These are phyloP conservation scores for Crossoptilon crossoptilon DNA, from an alignment of 2,797 vertebrate genomes.

Conservation along the genomic window DNA sequence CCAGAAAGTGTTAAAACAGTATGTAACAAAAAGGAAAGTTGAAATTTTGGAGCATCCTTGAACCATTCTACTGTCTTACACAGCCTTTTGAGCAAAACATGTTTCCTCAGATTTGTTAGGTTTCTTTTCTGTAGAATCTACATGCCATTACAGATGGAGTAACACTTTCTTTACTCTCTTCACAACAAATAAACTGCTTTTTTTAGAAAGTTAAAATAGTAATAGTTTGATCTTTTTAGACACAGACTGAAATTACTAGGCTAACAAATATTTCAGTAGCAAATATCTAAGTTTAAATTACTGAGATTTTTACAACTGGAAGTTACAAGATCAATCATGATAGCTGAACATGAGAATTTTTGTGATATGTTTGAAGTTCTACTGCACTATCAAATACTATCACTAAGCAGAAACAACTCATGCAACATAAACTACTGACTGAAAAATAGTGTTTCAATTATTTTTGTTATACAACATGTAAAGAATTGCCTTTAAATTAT, in stretches of 20 bases:
- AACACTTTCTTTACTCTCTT: constrained; percentile 29
- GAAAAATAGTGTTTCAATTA: neutral
- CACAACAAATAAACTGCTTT: neutral
- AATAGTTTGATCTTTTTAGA: constrained; percentile 15
- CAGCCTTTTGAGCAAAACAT: neutral
- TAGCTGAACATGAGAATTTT: neutral
- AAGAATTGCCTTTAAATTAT: neutral
- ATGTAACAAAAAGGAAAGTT: neutral
- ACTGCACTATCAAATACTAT: neutral
- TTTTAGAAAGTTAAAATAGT: constrained; percentile 7
- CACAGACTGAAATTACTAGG: neutral
- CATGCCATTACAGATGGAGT: neutral
- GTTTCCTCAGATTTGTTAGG: neutral
- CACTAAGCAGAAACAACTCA: neutral
- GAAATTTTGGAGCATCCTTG: neutral
- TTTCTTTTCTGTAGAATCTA: neutral
- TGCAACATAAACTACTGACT: neutral
- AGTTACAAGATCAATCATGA: neutral
- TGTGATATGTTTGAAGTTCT: neutral
- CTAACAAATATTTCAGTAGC: neutral
- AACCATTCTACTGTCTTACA: neutral
- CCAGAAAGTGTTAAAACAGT: neutral
- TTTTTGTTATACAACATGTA: neutral
- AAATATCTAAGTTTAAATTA: neutral
- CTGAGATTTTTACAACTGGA: neutral